Percentiles rank a stretch among this genome's conserved stretches.
Evolutionary conservation across 2,113 vertebrate species (phyloP).

Genomic region (Heliornis fulica): DNA sequence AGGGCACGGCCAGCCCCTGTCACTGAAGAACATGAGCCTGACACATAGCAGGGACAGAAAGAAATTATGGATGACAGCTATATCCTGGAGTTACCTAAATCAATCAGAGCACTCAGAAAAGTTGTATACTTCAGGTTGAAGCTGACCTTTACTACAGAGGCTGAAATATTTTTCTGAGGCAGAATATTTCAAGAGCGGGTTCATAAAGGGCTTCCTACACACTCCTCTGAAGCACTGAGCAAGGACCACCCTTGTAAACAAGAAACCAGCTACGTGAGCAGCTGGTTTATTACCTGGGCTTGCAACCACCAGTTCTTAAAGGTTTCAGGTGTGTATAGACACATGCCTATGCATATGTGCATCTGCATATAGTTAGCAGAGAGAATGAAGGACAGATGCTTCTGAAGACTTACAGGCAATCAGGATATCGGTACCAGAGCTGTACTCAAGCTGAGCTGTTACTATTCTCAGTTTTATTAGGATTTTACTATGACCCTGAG

Average conservation of each 20-base stretch:
- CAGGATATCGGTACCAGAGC: neutral
- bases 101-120: neutral
- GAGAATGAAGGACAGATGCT: neutral
- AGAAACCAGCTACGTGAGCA: neutral
- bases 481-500: neutral
- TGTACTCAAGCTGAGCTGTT: neutral
- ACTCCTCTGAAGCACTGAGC: neutral
- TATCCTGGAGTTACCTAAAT: neutral
- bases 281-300: neutral
- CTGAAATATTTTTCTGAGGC: neutral
- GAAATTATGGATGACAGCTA: neutral
- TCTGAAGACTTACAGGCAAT: neutral
- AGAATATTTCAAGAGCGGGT: neutral
- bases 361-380: neutral
- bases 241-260: neutral
- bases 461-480: slow-evolving; percentile 25
- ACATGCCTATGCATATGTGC: neutral
- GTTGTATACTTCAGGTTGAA: neutral
- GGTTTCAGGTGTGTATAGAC: neutral
- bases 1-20: neutral
- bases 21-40: neutral
- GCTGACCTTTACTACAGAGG: neutral
- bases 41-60: neutral
- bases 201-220: neutral
- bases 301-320: neutral